Evolutionary conservation across 2,797 vertebrate species (phyloP).

Genomic region (Serranus cabrilla): DNA sequence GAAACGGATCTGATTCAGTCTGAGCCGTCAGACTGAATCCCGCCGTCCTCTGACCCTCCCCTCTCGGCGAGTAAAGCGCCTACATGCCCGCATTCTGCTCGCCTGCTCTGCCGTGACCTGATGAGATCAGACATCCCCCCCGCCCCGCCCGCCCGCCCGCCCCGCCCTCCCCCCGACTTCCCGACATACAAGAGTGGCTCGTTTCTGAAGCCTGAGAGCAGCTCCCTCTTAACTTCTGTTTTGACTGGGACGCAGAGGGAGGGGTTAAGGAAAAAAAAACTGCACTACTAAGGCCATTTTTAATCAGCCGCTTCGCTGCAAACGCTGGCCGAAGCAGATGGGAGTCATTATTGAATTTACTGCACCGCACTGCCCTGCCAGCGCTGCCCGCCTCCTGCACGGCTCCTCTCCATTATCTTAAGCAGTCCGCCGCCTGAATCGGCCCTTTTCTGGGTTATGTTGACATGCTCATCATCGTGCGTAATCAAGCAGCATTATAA

Average conservation of each 20-base stretch:
- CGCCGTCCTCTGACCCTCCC: constrained; percentile 40
- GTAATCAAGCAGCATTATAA: constrained; percentile 53
- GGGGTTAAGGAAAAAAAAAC: constrained; percentile 13
- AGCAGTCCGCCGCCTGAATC: constrained; percentile 47
- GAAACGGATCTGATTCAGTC: constrained; percentile 6
- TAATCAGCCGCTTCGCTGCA: constrained; percentile 75
- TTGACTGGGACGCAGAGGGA: constrained; percentile 64
- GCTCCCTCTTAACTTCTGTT: constrained; percentile 76
- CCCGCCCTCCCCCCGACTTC: constrained; percentile 31
- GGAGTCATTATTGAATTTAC: constrained; percentile 82
- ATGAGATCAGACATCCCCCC: constrained; percentile 73
- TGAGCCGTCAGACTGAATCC: constrained; percentile 26
- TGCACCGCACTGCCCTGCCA: constrained; percentile 65
- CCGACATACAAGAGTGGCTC: constrained; percentile 61
- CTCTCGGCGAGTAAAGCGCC: constrained; percentile 33
- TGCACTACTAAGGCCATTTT: constrained; percentile 73
- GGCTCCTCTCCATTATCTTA: constrained; percentile 50
- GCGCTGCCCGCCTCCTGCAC: constrained; percentile 51
- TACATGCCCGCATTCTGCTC: constrained; percentile 57
- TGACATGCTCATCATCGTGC: constrained; percentile 53
- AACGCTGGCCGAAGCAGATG: constrained; percentile 79
- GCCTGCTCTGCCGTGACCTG: constrained; percentile 74
- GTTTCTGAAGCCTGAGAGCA: constrained; percentile 68
- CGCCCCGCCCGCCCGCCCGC: not conserved
- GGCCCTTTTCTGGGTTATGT: constrained; percentile 42